A percentile compares a stretch with the other conserved stretches of the same genome.
phyloP scores from a whole-genome alignment of 2,888 invertebrate genomes.

The Drosophila rubida region DNA sequence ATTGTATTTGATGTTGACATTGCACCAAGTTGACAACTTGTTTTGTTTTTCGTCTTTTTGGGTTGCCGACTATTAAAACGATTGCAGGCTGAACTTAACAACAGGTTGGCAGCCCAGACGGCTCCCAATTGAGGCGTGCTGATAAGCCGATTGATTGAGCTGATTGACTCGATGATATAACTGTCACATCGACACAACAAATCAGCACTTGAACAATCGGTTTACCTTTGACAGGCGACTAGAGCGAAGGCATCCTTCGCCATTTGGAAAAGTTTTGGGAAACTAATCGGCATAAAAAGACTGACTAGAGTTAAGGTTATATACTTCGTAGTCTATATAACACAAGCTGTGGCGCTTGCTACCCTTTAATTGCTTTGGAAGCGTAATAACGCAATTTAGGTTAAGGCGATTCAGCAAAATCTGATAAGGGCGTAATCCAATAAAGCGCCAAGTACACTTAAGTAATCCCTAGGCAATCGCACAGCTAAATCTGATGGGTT shows the following conservation, averaged over 20 bases:
- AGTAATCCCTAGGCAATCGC: background rate
- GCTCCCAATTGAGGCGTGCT: constrained; percentile 29
- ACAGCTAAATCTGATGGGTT: background rate
- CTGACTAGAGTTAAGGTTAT: no score
- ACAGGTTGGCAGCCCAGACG: constrained; percentile 32
- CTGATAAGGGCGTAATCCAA: constrained; percentile 4
- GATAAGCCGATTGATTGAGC: constrained; percentile 44
- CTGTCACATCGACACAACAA: background rate
- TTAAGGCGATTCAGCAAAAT: background rate
- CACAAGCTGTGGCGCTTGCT: background rate
- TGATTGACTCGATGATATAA: constrained; percentile 31
- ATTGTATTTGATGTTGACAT: constrained; percentile 33
- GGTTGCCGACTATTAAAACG: constrained; percentile 33
- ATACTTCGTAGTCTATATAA: no score
- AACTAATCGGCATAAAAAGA: background rate
- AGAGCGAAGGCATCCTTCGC: background rate
- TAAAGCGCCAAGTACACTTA: background rate
- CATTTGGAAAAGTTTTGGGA: background rate
- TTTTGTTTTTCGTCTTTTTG: background rate
- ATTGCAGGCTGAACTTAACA: constrained; percentile 31
- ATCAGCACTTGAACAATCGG: constrained; percentile 9
- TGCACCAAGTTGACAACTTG: constrained; percentile 32
- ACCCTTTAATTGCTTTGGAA: background rate
- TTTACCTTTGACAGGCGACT: background rate
- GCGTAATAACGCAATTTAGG: background rate